These are phyloP conservation scores for Eupithecia subumbrata DNA, from an alignment of 2,888 invertebrate genomes.

Conservation along the genomic window DNA sequence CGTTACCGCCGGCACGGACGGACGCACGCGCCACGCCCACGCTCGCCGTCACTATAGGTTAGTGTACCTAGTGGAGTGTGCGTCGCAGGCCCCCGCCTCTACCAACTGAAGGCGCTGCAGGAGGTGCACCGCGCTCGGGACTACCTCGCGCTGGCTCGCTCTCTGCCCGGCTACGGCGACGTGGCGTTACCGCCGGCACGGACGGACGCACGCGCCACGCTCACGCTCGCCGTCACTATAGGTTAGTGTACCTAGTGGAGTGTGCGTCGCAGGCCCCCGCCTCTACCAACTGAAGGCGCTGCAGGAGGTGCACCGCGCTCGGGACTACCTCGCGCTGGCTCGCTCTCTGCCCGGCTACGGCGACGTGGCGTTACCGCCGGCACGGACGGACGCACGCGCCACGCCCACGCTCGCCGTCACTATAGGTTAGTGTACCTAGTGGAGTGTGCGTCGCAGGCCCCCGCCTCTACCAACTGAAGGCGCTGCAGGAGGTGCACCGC, in stretches of 20 bases:
- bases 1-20: constrained; percentile 96
- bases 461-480: no score
- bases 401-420: constrained; percentile 89
- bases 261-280: no score
- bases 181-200: constrained; percentile 96
- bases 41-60: constrained; percentile 89
- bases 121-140: constrained; percentile 89
- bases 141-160: constrained; percentile 93
- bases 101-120: no score
- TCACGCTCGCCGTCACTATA: constrained; percentile 91
- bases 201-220: constrained; percentile 86
- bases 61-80: no score
- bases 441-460: no score
- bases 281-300: no score
- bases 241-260: constrained; percentile 60
- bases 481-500: constrained; percentile 84
- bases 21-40: constrained; percentile 86
- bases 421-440: constrained; percentile 74
- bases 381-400: constrained; percentile 88
- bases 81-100: no score
- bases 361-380: constrained; percentile 95
- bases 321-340: constrained; percentile 93
- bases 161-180: constrained; percentile 96
- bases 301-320: constrained; percentile 87
- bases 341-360: constrained; percentile 96